These are phyloP conservation scores for Triplophysa bombifrons DNA, from an alignment of 2,797 vertebrate genomes.

Conservation along the genomic window DNA sequence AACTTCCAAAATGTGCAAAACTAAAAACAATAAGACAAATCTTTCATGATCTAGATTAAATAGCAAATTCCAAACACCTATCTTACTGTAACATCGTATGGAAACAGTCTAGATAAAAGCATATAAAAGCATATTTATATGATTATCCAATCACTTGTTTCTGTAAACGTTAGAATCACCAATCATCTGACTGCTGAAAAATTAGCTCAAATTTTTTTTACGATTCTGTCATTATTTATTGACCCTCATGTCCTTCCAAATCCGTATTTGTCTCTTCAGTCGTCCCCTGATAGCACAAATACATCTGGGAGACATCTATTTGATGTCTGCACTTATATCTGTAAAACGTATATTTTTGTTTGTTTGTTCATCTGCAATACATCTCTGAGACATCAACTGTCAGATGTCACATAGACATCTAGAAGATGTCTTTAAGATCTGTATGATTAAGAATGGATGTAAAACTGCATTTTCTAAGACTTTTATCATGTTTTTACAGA, in stretches of 20 bases:
- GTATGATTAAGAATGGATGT: no score
- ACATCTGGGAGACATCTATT: no score
- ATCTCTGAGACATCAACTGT: no score
- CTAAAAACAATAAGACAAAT: conserved; percentile 19
- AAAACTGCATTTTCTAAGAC: no score
- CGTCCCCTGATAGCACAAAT: no score
- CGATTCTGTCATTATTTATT: background rate
- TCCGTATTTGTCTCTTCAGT: background rate
- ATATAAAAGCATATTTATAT: conserved; percentile 4
- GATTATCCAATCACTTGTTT: conserved; percentile 42
- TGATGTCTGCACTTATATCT: no score
- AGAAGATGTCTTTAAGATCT: no score
- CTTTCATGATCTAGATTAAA: conserved; percentile 36
- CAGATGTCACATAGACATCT: no score
- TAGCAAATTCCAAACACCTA: conserved; percentile 34
- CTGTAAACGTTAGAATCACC: conserved; percentile 34
- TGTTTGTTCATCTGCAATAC: no score
- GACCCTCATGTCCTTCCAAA: background rate
- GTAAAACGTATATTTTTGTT: no score
- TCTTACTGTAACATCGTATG: conserved; percentile 2
- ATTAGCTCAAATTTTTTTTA: background rate
- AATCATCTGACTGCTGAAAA: conserved; percentile 24
- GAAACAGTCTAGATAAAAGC: conserved; percentile 4
- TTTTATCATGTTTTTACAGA: no score
- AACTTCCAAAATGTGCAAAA: conserved; percentile 36